Conservation (phyloP, 2,888 invertebrate species). For the Lamproptera curius region DNA sequence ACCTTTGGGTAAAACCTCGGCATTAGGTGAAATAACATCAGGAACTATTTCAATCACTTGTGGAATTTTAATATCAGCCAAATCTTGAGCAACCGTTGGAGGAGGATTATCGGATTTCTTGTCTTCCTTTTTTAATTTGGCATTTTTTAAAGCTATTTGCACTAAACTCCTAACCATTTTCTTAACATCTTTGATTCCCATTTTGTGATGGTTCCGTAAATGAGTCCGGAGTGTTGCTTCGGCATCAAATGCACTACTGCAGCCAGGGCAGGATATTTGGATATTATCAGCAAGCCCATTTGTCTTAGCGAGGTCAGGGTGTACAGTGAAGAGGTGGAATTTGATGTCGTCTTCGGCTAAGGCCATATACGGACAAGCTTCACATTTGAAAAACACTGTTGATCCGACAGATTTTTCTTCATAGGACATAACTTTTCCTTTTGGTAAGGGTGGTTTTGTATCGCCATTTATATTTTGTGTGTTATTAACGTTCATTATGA, state of each 20-base stretch:
- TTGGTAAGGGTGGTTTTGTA: slow-evolving; percentile 39
- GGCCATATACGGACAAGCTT: slow-evolving; percentile 75
- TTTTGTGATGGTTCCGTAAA: slow-evolving; percentile 82
- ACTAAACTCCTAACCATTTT: slow-evolving; percentile 77
- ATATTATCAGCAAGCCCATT: slow-evolving; percentile 74
- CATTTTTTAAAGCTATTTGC: slow-evolving; percentile 64
- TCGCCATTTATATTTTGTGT: slow-evolving; percentile 34
- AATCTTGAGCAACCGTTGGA: slow-evolving; percentile 34
- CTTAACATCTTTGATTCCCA: slow-evolving; percentile 78
- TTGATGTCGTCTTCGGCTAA: slow-evolving; percentile 73
- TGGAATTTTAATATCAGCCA: slow-evolving; percentile 60
- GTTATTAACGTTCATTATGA: slow-evolving; percentile 44
- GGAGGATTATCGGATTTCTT: slow-evolving; percentile 31
- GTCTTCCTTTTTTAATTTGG: slow-evolving; percentile 62
- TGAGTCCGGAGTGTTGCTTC: slow-evolving; percentile 81
- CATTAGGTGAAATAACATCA: slow-evolving; percentile 47
- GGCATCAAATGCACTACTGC: slow-evolving; percentile 81
- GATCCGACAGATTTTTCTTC: slow-evolving; percentile 71
- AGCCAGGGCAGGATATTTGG: slow-evolving; percentile 82
- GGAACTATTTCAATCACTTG: slow-evolving; percentile 70
- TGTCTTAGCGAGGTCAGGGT: slow-evolving; percentile 67
- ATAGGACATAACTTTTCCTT: slow-evolving; percentile 68
- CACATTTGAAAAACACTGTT: slow-evolving; percentile 74
- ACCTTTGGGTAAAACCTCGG: slow-evolving; percentile 54
- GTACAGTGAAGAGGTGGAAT: slow-evolving; percentile 70